Percentiles rank a stretch among this genome's conserved stretches.
phyloP scores from a whole-genome alignment of 2,888 invertebrate genomes.

The Amphipoea oculea region DNA sequence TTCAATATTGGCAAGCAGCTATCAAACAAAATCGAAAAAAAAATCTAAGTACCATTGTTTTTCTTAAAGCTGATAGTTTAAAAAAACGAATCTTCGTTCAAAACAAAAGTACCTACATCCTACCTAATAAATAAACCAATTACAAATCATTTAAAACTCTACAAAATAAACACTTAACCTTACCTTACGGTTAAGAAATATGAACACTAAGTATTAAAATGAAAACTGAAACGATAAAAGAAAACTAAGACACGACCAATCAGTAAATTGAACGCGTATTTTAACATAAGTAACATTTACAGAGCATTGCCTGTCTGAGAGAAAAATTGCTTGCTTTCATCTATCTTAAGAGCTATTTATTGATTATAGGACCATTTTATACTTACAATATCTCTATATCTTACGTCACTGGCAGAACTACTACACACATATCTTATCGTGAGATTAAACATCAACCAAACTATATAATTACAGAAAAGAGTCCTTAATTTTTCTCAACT shows the following conservation, averaged over 20 bases:
- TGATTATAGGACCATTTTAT: conserved; percentile 14
- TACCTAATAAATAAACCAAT: background rate
- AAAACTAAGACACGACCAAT: conserved; percentile 53
- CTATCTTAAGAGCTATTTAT: conserved; percentile 41
- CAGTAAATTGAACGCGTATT: conserved; percentile 71
- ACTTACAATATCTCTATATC: background rate
- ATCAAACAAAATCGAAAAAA: background rate
- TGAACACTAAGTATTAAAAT: background rate
- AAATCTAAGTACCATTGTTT: background rate
- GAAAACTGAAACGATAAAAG: conserved; percentile 31
- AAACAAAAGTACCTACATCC: too few species aligned
- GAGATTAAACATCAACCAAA: background rate
- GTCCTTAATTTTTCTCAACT: background rate
- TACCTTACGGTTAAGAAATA: background rate
- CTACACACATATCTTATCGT: background rate
- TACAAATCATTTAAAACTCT: background rate
- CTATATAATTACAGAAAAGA: background rate
- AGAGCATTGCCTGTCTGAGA: conserved; percentile 81
- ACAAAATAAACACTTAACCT: conserved; percentile 1
- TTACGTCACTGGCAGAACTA: background rate
- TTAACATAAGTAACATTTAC: conserved; percentile 76
- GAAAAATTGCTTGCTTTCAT: conserved; percentile 62
- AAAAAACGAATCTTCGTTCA: background rate
- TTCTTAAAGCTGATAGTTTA: background rate
- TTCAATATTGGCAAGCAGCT: too few species aligned